Percentiles rank a stretch among this genome's conserved stretches.
phyloP scores from a whole-genome alignment of 2,797 vertebrate species.

The Pangasius sanitwongsei region DNA sequence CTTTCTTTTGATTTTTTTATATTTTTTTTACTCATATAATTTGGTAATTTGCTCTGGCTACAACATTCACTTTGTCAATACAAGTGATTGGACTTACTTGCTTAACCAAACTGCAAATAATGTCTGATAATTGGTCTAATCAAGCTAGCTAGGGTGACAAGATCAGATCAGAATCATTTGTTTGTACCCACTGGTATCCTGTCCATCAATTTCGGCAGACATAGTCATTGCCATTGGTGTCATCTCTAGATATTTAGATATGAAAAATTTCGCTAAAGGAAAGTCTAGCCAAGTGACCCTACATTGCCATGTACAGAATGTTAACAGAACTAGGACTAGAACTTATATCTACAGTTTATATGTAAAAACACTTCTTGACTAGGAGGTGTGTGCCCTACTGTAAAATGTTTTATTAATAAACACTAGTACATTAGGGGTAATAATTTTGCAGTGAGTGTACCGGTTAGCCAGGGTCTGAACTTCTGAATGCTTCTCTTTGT shows the following conservation, averaged over 20 bases:
- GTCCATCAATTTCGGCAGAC: neutral
- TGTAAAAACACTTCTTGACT: neutral
- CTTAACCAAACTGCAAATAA: neutral
- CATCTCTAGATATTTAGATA: neutral
- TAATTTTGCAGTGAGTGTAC: conserved; percentile 64
- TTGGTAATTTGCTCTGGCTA: neutral
- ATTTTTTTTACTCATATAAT: neutral
- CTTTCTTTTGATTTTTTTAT: too few relatives aligned
- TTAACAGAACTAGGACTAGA: neutral
- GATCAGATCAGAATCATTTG: neutral
- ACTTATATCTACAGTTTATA: neutral
- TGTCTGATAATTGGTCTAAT: neutral
- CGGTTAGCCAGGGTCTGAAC: conserved; percentile 88
- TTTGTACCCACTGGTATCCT: neutral
- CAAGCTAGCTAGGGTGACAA: neutral
- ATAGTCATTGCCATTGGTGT: neutral
- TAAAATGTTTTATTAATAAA: neutral
- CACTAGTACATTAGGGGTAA: neutral
- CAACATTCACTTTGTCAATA: neutral
- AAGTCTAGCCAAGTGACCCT: neutral
- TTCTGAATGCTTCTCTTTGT: conserved; percentile 85
- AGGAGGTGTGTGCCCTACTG: neutral
- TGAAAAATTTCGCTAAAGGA: neutral
- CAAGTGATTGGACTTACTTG: neutral
- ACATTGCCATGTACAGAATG: neutral